Evolutionary conservation across 2,797 vertebrate species (phyloP).

Genomic region (Geotrypetes seraphini): DNA sequence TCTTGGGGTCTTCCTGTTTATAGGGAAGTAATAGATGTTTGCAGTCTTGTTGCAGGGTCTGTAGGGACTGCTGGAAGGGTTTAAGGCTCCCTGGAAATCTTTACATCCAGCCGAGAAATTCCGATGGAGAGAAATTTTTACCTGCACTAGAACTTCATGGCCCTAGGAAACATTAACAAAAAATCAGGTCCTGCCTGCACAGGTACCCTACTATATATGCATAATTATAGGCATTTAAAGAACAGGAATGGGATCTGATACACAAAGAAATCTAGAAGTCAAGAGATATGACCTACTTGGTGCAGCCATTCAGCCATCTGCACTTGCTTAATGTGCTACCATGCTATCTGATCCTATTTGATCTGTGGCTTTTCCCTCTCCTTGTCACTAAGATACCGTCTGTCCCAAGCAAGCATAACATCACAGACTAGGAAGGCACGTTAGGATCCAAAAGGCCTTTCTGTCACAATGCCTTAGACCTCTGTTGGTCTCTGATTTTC

Average conservation of each 20-base stretch:
- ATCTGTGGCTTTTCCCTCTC: background rate
- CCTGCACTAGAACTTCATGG: background rate
- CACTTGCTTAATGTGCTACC: no score
- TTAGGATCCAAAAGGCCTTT: no score
- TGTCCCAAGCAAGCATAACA: no score
- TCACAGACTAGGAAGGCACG: no score
- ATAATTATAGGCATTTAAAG: background rate
- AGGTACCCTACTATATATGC: background rate
- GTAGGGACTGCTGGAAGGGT: no score
- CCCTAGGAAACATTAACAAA: background rate
- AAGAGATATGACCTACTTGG: no score
- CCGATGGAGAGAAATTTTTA: background rate
- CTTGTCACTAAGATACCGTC: background rate
- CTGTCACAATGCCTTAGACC: no score
- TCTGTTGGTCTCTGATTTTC: no score
- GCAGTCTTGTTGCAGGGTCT: background rate
- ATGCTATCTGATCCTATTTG: no score
- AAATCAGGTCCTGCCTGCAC: background rate
- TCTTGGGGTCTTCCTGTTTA: background rate
- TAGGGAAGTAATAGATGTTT: background rate
- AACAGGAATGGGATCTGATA: no score
- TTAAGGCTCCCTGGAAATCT: background rate
- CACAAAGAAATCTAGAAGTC: background rate
- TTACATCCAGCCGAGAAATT: background rate
- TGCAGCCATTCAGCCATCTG: no score